These are phyloP conservation scores for Drosophila kurseongensis DNA, from an alignment of 1,140 invertebrate genomes.

Conservation along the genomic window DNA sequence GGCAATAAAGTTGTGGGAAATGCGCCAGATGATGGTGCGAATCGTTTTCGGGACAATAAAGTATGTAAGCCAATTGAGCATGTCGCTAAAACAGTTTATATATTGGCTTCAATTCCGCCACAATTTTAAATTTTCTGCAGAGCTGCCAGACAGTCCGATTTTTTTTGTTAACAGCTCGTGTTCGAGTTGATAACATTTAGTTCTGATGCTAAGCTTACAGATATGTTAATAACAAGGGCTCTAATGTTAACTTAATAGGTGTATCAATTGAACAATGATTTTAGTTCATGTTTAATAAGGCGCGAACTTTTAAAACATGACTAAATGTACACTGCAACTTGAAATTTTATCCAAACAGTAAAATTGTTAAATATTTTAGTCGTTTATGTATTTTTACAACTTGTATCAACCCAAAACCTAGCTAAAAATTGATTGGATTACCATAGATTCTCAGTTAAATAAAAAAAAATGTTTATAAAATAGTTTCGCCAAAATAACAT, in stretches of 20 bases:
- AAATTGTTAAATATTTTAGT: too few relatives aligned
- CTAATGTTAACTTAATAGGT: background rate
- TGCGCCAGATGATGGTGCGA: slow-evolving; percentile 7
- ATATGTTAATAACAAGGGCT: background rate
- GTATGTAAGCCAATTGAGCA: slow-evolving; percentile 8
- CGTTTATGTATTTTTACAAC: too few relatives aligned
- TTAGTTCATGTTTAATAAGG: too few relatives aligned
- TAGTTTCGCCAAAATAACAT: too few relatives aligned
- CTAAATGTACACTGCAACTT: too few relatives aligned
- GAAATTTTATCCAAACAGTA: too few relatives aligned
- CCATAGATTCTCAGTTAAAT: too few relatives aligned
- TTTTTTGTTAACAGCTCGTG: background rate
- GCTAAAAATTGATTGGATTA: too few relatives aligned
- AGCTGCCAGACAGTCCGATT: background rate
- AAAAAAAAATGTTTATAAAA: too few relatives aligned
- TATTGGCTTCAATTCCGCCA: background rate
- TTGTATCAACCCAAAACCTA: too few relatives aligned
- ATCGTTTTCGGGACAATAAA: slow-evolving; percentile 1
- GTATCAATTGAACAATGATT: too few relatives aligned
- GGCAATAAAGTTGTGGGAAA: slow-evolving; percentile 28
- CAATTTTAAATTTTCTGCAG: background rate
- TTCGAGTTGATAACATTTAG: background rate
- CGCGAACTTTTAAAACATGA: too few relatives aligned
- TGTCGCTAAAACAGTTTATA: background rate
- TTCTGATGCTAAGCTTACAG: background rate